phyloP scores from a whole-genome alignment of 2,888 invertebrate genomes.

The Hedya salicella region DNA sequence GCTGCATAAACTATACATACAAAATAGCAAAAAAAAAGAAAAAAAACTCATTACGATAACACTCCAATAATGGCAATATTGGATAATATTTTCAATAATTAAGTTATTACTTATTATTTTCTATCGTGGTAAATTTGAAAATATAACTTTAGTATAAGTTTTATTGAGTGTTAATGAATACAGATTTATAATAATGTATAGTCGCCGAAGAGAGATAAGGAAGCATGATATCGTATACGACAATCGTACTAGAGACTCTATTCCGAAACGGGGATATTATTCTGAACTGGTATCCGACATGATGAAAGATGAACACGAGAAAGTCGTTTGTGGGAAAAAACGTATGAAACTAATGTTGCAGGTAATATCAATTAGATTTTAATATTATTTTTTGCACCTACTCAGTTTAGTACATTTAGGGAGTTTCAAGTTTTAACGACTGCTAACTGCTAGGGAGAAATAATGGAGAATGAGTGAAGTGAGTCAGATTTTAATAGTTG shows the following conservation, averaged over 20 bases:
- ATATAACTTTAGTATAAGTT: constrained; percentile 27
- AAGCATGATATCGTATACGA: constrained; percentile 75
- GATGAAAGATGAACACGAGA: constrained; percentile 68
- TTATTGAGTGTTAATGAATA: constrained; percentile 15
- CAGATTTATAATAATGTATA: constrained; percentile 59
- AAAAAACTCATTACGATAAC: too few species aligned
- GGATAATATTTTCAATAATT: not conserved
- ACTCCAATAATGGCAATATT: not conserved
- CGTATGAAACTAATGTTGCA: constrained; percentile 73
- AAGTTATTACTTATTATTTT: constrained; percentile 14
- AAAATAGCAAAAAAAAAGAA: not conserved
- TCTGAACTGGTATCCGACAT: constrained; percentile 85
- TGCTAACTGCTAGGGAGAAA: too few species aligned
- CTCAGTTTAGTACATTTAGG: too few species aligned
- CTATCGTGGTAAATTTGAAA: not conserved
- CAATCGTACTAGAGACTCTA: constrained; percentile 63
- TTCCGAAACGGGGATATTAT: constrained; percentile 85
- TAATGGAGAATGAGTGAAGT: too few species aligned
- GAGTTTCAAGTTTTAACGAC: too few species aligned
- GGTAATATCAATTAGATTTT: too few species aligned
- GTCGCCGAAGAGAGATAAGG: constrained; percentile 71
- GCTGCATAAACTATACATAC: not conserved
- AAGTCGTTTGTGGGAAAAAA: constrained; percentile 71
- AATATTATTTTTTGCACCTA: too few species aligned
- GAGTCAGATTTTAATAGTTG: too few species aligned